Base-by-base conservation (phyloP, 1,140 invertebrate species). In the Lasaia peninsularis region DNA sequence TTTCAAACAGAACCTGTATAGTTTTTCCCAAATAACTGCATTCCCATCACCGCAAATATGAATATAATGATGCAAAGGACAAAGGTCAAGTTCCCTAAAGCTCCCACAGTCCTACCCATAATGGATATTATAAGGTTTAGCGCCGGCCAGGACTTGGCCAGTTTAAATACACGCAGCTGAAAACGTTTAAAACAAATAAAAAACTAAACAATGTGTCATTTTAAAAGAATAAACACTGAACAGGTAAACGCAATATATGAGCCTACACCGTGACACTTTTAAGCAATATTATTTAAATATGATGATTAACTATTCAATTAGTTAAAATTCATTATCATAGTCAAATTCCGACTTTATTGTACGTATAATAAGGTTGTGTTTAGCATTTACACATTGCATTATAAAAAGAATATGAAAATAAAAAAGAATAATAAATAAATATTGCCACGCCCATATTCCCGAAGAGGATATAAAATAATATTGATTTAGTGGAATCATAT, bases 1-100 rank as follows among this genome's bases (percentile, higher is more conserved):
- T 85, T 79, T 85, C 69, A 85, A 79, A 78, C 73, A 75, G 80
- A 89, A 96, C 95, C 94, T 91, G 92, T 93, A 84, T 98, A 99
- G 84, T 97, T 95, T 85, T 96, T 96, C 69, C 96, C 97, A 91
- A 99, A 99, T 67, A 99, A 93, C 90, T 99, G 97, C 96, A 98
- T 99, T 67, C 98, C 98, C 97, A 99, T 98, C 69, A 99, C 97
- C 83, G 98, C 97, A 89, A 98, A 99, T 89, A 99, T 99, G 92
- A 99, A 99, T 91, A 99, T 98, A 89, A 99, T 98, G 90, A 99
- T 99, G 86, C 95, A 97, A 82, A 99, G 92, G 71, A 99, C 97
- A 91, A 99, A 98, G 67, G 97, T 98, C 86, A 99, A 92, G 91
- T 99, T 99, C 91, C 97, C 98, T 90, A 99, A 93, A 76, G 98